Base-by-base conservation (phyloP, 2,113 vertebrate species). In the Osmerus mordax region DNA sequence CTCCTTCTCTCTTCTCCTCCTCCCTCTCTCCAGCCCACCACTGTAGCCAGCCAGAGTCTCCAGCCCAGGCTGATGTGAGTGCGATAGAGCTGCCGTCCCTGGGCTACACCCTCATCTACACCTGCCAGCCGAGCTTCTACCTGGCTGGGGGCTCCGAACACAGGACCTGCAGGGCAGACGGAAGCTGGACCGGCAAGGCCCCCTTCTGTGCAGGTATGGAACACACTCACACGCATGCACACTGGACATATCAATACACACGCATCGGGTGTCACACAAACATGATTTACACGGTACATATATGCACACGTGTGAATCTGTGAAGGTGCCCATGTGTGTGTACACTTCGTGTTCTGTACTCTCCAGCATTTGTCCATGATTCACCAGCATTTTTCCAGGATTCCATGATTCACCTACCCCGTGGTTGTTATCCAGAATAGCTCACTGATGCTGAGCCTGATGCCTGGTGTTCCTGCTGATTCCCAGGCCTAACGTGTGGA, bases 151-250 rank as follows among this genome's bases (percentile, higher is more conserved):
- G 97, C 58, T 99, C 97, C 0, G 97, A 99, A 82, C 97, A 99
- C 83, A 93, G 97, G 25, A 99, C 97, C 76, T 99, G 97, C 90
- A 94, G 94, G 76, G 92, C 97, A 0, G 97, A 99, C 0, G 96
- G 97, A 82, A 98, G 95, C 92, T 99, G 97, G 97, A 97, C 97
- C 0, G 97, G 97, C 28, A 99, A 99, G n/a, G 94, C 93, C 0
- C 96, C 97, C 0, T 78, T 96, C 25, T 99, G 97, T 91, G 89
- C 96, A 69, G 95, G 97, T 99, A 91, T 88, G 76, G 56, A 4
- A 0, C 5, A 75, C 16, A 66, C 19, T 3, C 1, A 62, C 66
- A 7, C 1, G 59, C 32, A 21, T 7, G 16, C 77, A 32, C 4
- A 32, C 0, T 14, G 21, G 62, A 79, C 3, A 19, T 14, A 54